Percentiles rank a stretch among this genome's conserved stretches.
Conservation (phyloP, 2,113 vertebrate species). For the Eulemur macaco region DNA sequence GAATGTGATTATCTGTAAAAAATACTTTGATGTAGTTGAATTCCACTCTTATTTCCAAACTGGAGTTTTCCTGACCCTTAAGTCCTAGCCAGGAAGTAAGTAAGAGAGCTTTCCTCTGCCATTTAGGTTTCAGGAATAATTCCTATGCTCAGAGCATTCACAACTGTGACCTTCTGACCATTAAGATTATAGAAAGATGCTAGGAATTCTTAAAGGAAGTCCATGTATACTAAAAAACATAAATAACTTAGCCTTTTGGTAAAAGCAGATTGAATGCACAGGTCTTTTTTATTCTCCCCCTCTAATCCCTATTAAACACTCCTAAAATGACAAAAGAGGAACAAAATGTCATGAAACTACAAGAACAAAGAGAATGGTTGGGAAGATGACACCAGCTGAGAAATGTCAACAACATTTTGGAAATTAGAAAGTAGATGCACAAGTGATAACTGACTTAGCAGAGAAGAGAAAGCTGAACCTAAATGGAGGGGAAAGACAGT, state of each 20-base stretch:
- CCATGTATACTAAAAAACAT: neutral
- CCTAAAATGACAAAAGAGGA: neutral
- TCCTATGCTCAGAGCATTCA: neutral
- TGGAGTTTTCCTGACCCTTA: neutral
- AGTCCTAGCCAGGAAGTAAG: neutral
- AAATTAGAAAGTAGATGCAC: neutral
- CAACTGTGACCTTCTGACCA: neutral
- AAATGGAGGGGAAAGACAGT: neutral
- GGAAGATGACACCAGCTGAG: neutral
- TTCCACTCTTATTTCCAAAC: conserved; percentile 40
- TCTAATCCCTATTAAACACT: neutral
- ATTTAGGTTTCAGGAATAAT: neutral
- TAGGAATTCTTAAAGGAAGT: neutral
- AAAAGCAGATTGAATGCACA: neutral
- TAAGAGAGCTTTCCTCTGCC: neutral
- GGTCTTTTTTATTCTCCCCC: neutral
- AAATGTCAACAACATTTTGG: neutral
- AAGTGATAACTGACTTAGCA: neutral
- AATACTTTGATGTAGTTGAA: conserved; percentile 2
- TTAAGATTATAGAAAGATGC: neutral
- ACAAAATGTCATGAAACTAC: neutral
- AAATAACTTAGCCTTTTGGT: neutral
- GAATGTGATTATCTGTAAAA: conserved; percentile 25
- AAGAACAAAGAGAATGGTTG: neutral
- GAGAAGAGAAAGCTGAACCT: neutral